These are phyloP conservation scores for Epirrita christyi DNA, from an alignment of 2,888 invertebrate genomes.

Conservation along the genomic window DNA sequence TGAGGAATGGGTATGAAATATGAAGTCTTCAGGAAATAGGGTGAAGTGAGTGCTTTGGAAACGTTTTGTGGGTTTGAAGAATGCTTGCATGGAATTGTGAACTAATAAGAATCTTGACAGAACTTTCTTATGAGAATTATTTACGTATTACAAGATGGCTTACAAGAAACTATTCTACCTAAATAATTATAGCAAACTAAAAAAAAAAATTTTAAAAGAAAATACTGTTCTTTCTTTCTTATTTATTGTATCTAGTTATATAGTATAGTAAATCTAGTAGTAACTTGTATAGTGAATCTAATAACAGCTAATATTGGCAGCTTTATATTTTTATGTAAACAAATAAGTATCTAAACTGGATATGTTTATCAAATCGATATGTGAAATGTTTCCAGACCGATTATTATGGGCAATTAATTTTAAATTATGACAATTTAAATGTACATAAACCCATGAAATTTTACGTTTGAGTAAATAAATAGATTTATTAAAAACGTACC, in stretches of 20 bases:
- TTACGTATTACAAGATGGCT: no score
- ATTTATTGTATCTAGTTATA: no score
- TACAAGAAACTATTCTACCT: not conserved
- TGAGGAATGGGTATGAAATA: slow-evolving; percentile 35
- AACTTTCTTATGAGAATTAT: slow-evolving; percentile 3
- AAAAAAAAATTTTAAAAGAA: no score
- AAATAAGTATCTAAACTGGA: no score
- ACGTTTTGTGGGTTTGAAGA: slow-evolving; percentile 30
- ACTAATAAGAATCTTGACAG: slow-evolving; percentile 32
- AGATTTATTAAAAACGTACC: slow-evolving; percentile 33
- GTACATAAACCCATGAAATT: not conserved
- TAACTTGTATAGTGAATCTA: no score
- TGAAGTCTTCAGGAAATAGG: slow-evolving; percentile 55
- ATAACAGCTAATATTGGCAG: no score
- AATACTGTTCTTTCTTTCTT: no score
- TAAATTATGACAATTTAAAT: not conserved
- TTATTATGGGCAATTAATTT: not conserved
- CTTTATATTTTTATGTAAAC: no score
- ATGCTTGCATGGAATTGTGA: slow-evolving; percentile 26
- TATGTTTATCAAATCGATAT: no score
- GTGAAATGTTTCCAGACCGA: no score
- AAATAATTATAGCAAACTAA: not conserved
- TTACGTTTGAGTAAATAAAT: not conserved
- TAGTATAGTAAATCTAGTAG: no score
- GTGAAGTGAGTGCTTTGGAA: slow-evolving; percentile 45